Evolutionary conservation across 2,888 invertebrate genomes (phyloP), one percentile per base, ranked within the genome.

Genomic region (Criorhina ranunculi): DNA sequence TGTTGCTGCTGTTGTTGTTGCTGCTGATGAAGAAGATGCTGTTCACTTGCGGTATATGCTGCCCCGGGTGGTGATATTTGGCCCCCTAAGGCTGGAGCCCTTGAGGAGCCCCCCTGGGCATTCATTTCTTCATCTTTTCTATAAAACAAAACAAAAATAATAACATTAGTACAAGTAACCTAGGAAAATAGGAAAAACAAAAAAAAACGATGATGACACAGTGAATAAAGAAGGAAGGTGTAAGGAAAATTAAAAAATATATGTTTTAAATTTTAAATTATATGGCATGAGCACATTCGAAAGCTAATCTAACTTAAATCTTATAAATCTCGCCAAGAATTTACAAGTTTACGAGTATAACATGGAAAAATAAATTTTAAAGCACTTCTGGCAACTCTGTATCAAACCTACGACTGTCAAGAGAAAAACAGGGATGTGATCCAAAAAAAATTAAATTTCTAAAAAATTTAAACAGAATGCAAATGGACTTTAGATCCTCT

Each of bases 51-150:
- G 89, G 89, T 79, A 87, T 88, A 88, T 87, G 89, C 89, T 86
- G 90, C 90, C 89, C 91, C 91, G 88, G 90, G 90, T 90, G 91
- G 92, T 90, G 92, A 91, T 88, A 91, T 91, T 89, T 91, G 91
- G 91, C 91, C 91, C 91, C 91, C 92, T 91, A 91, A 91, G 91
- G 91, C 91, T 92, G 92, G 91, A 90, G 92, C 92, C 91, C 91
- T 91, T 90, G 91, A 91, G 91, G 92, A 92, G 91, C 91, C 91
- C 89, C 91, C 91, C 90, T 91, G 92, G 90, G 90, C 90, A 89
- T 91, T 92, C 92, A 92, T 92, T 91, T 91, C 92, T 90, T 91
- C 90, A 92, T 90, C 91, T 91, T 91, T 91, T 91, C 92, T 92
- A 87, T 5, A 90, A 89, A 33, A 75, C n/a, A 86, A 86, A 87